Conservation (phyloP, 2,888 invertebrate species). For the Caenorhabditis japonica region DNA sequence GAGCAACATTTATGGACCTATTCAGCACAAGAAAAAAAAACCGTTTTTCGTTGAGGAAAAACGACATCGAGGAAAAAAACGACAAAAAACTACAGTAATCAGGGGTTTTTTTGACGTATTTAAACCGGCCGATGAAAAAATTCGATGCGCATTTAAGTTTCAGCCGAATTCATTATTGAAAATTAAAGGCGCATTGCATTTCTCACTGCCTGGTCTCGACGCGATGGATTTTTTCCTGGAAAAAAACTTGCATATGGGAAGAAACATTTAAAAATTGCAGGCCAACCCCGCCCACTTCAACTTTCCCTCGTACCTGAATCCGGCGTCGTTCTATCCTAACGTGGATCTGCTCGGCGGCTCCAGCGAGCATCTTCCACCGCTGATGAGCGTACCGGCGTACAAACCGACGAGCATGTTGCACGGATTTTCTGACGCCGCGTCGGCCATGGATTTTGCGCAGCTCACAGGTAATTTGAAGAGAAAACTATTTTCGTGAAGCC, state of each 20-base stretch:
- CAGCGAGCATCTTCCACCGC: conserved; percentile 26
- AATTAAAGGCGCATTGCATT: too few species aligned
- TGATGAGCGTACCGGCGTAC: conserved; percentile 39
- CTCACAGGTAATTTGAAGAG: conserved; percentile 19
- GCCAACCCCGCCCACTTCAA: not conserved
- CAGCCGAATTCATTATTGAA: too few species aligned
- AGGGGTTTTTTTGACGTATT: too few species aligned
- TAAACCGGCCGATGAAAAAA: too few species aligned
- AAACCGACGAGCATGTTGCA: conserved; percentile 3
- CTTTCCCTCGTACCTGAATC: conserved; percentile 9
- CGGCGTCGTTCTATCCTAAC: conserved; percentile 21
- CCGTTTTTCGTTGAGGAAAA: too few species aligned
- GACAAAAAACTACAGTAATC: too few species aligned
- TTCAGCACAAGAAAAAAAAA: too few species aligned
- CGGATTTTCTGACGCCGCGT: not conserved
- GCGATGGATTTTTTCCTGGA: not conserved
- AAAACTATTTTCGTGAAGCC: too few species aligned
- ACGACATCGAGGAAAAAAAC: too few species aligned
- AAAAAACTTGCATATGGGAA: not conserved
- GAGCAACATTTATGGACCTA: too few species aligned
- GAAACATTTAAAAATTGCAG: not conserved
- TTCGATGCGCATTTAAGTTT: too few species aligned
- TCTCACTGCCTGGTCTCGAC: too few species aligned
- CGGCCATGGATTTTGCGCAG: conserved; percentile 22
- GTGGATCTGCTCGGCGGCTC: conserved; percentile 9